phyloP scores from a whole-genome alignment of 2,113 vertebrate species.

The Craseonycteris thonglongyai region DNA sequence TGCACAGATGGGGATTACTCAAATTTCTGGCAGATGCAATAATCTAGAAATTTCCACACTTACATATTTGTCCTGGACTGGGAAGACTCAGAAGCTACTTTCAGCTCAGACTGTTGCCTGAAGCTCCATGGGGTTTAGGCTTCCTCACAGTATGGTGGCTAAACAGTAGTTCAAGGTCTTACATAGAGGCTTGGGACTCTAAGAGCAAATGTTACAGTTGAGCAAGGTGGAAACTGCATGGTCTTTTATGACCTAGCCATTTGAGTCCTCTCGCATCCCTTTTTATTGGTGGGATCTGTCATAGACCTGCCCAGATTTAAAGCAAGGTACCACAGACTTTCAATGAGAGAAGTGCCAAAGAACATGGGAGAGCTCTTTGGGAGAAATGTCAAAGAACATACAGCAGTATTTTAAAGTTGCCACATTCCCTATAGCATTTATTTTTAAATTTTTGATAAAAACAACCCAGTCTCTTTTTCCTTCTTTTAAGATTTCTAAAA shows the following conservation, averaged over 20 bases:
- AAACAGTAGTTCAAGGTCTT: neutral
- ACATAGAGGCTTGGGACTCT: fast-evolving
- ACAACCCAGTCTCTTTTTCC: neutral
- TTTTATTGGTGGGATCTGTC: neutral
- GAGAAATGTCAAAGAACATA: neutral
- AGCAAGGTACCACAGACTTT: neutral
- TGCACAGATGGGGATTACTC: neutral
- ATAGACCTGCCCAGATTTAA: neutral
- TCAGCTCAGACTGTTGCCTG: neutral
- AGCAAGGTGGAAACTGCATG: neutral
- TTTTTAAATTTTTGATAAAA: neutral
- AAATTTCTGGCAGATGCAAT: neutral
- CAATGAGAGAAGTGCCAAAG: neutral
- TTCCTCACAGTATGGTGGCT: neutral
- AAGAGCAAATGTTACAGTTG: neutral
- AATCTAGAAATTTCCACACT: neutral
- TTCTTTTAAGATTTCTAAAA: too few species aligned
- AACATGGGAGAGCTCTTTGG: neutral
- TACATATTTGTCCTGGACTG: neutral
- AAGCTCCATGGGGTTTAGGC: neutral
- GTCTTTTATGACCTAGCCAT: neutral
- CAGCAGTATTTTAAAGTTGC: neutral
- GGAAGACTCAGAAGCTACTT: neutral
- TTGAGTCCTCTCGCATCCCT: neutral
- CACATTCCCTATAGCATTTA: neutral